Evolutionary conservation across 2,888 invertebrate genomes (phyloP).

Genomic region (Andrena marginata): DNA sequence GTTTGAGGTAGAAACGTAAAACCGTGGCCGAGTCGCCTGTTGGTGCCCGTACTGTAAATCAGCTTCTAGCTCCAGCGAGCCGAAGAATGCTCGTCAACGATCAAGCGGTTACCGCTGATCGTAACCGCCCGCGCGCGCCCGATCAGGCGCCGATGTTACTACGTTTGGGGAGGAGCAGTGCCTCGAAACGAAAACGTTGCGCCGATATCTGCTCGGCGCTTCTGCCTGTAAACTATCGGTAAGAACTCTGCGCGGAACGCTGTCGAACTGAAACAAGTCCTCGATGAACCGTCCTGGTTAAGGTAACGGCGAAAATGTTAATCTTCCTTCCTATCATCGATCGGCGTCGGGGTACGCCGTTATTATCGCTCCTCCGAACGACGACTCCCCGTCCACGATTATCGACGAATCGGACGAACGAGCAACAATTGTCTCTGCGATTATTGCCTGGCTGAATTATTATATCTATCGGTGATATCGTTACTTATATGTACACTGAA

Average conservation of each 20-base stretch:
- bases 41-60: conserved; percentile 53
- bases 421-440: conserved; percentile 56
- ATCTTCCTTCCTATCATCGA: conserved; percentile 54
- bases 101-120: not conserved
- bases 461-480: conserved; percentile 52
- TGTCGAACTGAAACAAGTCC: conserved; percentile 32
- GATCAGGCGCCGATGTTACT: not conserved
- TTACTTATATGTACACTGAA: conserved; percentile 52
- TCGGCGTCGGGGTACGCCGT: conserved; percentile 46
- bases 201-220: conserved; percentile 36
- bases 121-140: no score
- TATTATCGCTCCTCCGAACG: conserved; percentile 59
- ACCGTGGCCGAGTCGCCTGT: conserved; percentile 51
- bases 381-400: conserved; percentile 48
- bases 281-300: conserved; percentile 32
- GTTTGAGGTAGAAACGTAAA: conserved; percentile 52
- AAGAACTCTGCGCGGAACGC: conserved; percentile 10
- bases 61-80: not conserved
- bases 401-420: conserved; percentile 64
- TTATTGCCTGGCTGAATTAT: conserved; percentile 57
- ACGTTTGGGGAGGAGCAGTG: not conserved
- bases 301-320: conserved; percentile 49
- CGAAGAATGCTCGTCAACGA: conserved; percentile 7
- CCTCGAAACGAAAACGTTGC: conserved; percentile 35
- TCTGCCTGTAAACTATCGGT: conserved; percentile 39